Evolutionary conservation across 2,888 invertebrate genomes (phyloP).

Genomic region (Hirtodrosophila duncani): DNA sequence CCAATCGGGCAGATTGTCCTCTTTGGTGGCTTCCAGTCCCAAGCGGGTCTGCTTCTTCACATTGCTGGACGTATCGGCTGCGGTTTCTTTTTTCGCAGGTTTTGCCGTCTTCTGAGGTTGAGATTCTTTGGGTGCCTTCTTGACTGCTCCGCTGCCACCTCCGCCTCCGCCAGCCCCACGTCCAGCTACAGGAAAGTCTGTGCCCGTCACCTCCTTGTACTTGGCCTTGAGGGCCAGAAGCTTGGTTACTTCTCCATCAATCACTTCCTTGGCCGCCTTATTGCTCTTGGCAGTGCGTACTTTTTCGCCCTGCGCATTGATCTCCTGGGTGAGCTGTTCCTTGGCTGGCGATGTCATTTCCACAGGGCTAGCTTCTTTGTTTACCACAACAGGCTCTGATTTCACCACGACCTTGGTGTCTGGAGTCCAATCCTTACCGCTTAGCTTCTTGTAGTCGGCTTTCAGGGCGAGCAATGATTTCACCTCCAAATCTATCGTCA

Average conservation of each 20-base stretch:
- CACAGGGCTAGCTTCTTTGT: constrained; percentile 29
- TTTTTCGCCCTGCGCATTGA: constrained; percentile 82
- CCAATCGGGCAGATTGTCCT: constrained; percentile 97
- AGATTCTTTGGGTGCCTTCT: constrained; percentile 69
- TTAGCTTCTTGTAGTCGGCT: constrained; percentile 80
- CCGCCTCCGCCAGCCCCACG: constrained; percentile 74
- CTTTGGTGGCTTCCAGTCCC: constrained; percentile 95
- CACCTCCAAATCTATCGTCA: constrained; percentile 78
- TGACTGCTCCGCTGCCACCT: constrained; percentile 63
- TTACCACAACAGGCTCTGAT: constrained; percentile 4
- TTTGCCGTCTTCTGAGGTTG: constrained; percentile 64
- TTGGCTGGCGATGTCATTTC: constrained; percentile 47
- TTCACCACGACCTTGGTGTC: constrained; percentile 57
- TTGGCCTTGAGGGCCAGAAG: constrained; percentile 82
- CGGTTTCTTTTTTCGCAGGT: constrained; percentile 73
- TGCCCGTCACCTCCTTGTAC: constrained; percentile 81
- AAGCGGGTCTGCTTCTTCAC: constrained; percentile 94
- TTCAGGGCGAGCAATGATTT: constrained; percentile 81
- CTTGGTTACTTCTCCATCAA: constrained; percentile 79
- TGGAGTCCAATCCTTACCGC: constrained; percentile 79
- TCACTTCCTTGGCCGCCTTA: constrained; percentile 79
- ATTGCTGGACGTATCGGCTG: constrained; percentile 75
- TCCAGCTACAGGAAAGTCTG: constrained; percentile 79
- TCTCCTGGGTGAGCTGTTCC: constrained; percentile 78
- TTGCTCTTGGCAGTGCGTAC: constrained; percentile 81